Evolutionary conservation across 2,113 vertebrate species (phyloP), one percentile per base, ranked within the genome.

Genomic region (Cnemophilus loriae): DNA sequence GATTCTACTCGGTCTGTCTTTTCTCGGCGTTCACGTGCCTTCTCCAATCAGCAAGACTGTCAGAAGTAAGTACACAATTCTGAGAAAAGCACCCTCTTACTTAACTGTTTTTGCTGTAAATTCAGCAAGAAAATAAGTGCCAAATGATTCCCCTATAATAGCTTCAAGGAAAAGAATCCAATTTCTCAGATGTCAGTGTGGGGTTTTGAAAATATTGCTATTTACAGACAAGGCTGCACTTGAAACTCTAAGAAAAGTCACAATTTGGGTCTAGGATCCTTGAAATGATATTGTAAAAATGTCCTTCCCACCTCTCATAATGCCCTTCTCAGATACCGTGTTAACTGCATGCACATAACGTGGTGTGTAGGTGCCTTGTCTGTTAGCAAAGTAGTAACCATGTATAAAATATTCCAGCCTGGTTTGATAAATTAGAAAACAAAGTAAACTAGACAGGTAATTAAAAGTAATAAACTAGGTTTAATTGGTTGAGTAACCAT

Each of bases 401-500:
- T 2, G 4, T 59, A 89, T 92, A 87, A 96, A 84, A 93, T 93
- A 81, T 32, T 83, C 49, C 39, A 55, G 47, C 37, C 37, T 32
- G 42, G 70, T 91, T 89, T 95, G 80, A 87, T 70, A 92, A 90
- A 50, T 89, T 53, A 81, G 67, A 75, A 90, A 84, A 89, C 79
- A 93, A 95, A 77, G 81, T 79, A 92, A 94, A 96, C 74, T 86
- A 67, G 91, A 90, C 67, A 95, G 83, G 84, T 90, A 97, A 97
- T 95, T 96, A 94, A 94, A 93, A 94, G 96, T 84, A 95, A 96
- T 96, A 97, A 94, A 91, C 86, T 55, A 83, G 46, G 82, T 96
- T 94, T 97, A 97, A 97, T 97, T 94, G 77, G 63, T 73, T 95
- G 97, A 96, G 63, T 91, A 96, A 96, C 95, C 95, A 87, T 6